Conservation (phyloP, 2,113 vertebrate species). For the Salvelinus alpinus region DNA sequence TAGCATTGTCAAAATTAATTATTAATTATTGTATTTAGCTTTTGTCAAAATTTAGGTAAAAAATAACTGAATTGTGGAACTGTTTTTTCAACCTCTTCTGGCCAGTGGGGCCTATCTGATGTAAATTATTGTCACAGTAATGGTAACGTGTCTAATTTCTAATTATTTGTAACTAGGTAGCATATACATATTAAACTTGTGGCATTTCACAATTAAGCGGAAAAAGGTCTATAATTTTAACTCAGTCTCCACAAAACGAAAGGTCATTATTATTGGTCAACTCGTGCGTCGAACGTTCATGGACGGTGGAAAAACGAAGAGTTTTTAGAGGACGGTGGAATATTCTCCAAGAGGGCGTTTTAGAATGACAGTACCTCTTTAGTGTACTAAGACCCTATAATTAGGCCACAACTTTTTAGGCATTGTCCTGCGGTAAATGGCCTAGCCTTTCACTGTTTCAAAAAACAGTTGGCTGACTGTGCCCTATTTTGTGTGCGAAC, state of each 20-base stretch:
- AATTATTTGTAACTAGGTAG: background rate
- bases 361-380: constrained; percentile 48
- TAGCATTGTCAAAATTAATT: too few species aligned
- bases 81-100: background rate
- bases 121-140: too few species aligned
- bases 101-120: too few species aligned
- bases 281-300: background rate
- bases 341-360: constrained; percentile 64
- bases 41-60: background rate
- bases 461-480: background rate
- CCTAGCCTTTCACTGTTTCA: background rate
- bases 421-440: constrained; percentile 45
- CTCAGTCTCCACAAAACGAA: background rate
- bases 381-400: constrained; percentile 49
- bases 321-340: background rate
- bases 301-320: background rate
- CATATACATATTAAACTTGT: background rate
- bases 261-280: background rate
- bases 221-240: background rate
- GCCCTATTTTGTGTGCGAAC: background rate
- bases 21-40: background rate
- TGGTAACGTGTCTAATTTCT: too few species aligned
- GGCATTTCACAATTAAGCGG: background rate
- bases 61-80: constrained; percentile 4
- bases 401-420: constrained; percentile 55